Percentiles rank a stretch among this genome's conserved stretches.
Evolutionary conservation across 2,797 vertebrate genomes (phyloP).

Genomic region (Chelidonichthys spinosus): DNA sequence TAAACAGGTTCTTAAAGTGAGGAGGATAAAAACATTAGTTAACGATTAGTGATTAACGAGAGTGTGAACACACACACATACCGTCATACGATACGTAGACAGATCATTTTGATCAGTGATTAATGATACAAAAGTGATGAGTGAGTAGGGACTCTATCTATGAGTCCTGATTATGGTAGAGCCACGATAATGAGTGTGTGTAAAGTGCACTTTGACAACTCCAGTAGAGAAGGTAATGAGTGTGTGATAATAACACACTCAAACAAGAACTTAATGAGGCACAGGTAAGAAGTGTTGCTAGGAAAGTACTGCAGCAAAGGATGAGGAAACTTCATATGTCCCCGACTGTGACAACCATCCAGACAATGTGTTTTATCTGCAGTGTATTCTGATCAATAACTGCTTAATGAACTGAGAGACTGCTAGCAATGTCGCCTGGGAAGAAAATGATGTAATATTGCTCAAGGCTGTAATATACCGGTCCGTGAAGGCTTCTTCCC

Average conservation of each 20-base stretch:
- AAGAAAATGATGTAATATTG: slow-evolving; percentile 22
- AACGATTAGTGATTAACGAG: slow-evolving; percentile 29
- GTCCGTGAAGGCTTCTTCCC: neutral
- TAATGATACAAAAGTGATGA: slow-evolving; percentile 59
- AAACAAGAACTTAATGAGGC: slow-evolving; percentile 72
- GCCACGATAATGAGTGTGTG: slow-evolving; percentile 53
- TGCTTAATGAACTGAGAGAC: slow-evolving; percentile 31
- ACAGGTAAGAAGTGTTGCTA: slow-evolving; percentile 55
- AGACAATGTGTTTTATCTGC: slow-evolving; percentile 32
- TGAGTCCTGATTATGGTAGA: slow-evolving; percentile 52
- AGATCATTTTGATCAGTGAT: slow-evolving; percentile 47
- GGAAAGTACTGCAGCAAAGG: slow-evolving; percentile 10
- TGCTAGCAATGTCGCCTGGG: neutral
- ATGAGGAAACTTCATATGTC: slow-evolving; percentile 30
- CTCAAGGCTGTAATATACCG: neutral
- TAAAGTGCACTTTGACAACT: slow-evolving; percentile 68
- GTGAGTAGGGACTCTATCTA: slow-evolving; percentile 38
- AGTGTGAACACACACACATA: slow-evolving; percentile 20
- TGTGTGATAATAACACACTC: slow-evolving; percentile 71
- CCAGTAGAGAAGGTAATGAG: slow-evolving; percentile 72
- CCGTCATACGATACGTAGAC: slow-evolving; percentile 3
- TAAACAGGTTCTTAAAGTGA: slow-evolving; percentile 23
- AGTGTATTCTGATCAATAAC: slow-evolving; percentile 48
- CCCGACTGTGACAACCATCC: slow-evolving; percentile 24
- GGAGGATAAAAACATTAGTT: slow-evolving; percentile 40